These are phyloP conservation scores for Scortum barcoo DNA, from an alignment of 2,113 vertebrate genomes.

Conservation along the genomic window DNA sequence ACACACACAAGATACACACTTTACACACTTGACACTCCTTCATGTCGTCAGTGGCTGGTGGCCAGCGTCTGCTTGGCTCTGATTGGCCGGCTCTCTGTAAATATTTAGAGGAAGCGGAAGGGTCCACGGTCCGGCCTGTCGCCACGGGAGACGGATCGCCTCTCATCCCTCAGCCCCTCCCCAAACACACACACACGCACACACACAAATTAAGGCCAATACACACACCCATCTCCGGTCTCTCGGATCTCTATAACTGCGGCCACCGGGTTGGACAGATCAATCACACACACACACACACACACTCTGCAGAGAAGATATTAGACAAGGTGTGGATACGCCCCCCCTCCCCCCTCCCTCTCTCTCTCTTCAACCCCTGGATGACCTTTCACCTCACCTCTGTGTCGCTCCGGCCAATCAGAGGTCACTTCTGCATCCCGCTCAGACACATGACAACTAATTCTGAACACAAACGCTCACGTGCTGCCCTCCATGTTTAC, in stretches of 20 bases:
- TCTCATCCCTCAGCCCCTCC: constrained; percentile 72
- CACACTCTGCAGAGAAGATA: constrained; percentile 41
- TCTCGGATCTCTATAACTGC: constrained; percentile 48
- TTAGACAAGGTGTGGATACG: constrained; percentile 80
- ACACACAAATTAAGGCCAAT: constrained; percentile 14
- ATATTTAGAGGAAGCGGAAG: constrained; percentile 84
- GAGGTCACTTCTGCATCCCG: constrained; percentile 53
- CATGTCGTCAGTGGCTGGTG: constrained; percentile 63
- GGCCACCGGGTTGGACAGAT: constrained; percentile 69
- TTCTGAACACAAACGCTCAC: not conserved
- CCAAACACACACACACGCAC: constrained; percentile 52
- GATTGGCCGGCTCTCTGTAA: constrained; percentile 77
- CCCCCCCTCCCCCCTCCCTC: not conserved
- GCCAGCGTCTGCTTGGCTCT: constrained; percentile 45
- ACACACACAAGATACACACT: constrained; percentile 24
- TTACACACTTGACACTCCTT: constrained; percentile 54
- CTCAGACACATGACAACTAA: not conserved
- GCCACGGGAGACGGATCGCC: constrained; percentile 78
- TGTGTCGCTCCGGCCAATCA: constrained; percentile 69
- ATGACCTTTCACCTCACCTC: constrained; percentile 72
- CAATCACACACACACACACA: constrained; percentile 68
- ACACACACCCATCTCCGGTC: constrained; percentile 53
- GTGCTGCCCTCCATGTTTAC: not conserved
- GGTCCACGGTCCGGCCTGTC: constrained; percentile 77
- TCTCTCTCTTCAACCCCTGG: constrained; percentile 50